Evolutionary conservation across 1,140 invertebrate species (phyloP), one percentile per base, ranked within the genome.

Genomic region (Bombus sylvicola): DNA sequence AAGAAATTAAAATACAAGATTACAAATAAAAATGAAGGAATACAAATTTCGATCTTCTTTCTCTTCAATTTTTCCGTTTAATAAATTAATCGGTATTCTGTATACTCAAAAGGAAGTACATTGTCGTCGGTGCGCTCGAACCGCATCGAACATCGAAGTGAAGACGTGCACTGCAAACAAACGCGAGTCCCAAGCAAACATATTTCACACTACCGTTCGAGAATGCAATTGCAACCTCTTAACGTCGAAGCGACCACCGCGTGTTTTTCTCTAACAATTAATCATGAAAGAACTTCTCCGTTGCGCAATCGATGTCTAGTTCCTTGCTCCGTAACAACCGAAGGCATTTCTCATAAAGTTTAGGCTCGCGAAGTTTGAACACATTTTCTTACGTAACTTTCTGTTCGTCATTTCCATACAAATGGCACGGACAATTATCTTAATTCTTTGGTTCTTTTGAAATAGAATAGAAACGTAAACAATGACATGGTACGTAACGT

Each of bases 151-250:
- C 10, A 72, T 31, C 76, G 41, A 68, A 39, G n/a, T 15, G 57
- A 41, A 39, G 31, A 71, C 77, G 88, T 75, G 76, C 41, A 47
- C 37, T 6, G 31, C 77, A 68, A 88, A n/a, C 37, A 64, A 78
- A 31, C 59, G 15, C 47, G 47, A 18, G 47, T 22, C 6, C 47
- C 47, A 68, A 87, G n/a, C 34, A 64, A 78, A 31, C 59, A 4
- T 59, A 31, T 59, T 15, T 37, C 22, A 25, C 3, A 64, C 34
- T 39, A 78, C 64, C 59, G 37, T 39, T 59, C 25, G n/a, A 41
- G 78, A 80, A 80, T 68, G 78, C 34, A 41, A 22, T 64, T 15
- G 75, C 37, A 41, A 62, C 59, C n/a, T 64, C 64, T 78, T 78
- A 62, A 28, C 43, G 25, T 31, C 18, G 8, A 43, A 13, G 41